These are phyloP conservation scores for Andrena fulva DNA, from an alignment of 2,888 invertebrate species.

Conservation along the genomic window DNA sequence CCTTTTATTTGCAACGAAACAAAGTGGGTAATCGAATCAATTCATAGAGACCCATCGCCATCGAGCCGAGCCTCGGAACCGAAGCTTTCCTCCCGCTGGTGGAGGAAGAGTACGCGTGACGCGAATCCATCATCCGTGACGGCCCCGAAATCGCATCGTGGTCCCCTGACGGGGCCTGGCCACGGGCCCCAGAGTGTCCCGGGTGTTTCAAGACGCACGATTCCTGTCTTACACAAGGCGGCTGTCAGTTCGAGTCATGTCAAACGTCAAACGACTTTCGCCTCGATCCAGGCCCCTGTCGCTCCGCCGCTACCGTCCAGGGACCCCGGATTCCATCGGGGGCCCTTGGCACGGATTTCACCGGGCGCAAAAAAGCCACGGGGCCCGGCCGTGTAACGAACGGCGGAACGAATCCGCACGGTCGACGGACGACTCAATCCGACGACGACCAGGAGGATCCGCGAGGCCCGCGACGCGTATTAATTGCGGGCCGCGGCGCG, in stretches of 20 bases:
- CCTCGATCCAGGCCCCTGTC: constrained; percentile 50
- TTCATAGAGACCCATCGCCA: background rate
- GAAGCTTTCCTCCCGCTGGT: background rate
- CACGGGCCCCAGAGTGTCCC: constrained; percentile 48
- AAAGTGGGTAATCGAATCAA: background rate
- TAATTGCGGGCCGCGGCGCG: constrained; percentile 47
- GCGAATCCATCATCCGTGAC: constrained; percentile 62
- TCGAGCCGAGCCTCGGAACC: background rate
- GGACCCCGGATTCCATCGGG: constrained; percentile 48
- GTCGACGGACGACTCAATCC: constrained; percentile 62
- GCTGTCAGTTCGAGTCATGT: constrained; percentile 77
- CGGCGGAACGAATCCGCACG: constrained; percentile 52
- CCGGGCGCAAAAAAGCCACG: constrained; percentile 38
- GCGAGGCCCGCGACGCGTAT: constrained; percentile 48
- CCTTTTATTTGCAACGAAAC: background rate
- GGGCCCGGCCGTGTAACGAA: constrained; percentile 36
- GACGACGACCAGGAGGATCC: constrained; percentile 34
- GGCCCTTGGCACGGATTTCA: constrained; percentile 55
- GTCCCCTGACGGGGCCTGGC: constrained; percentile 26
- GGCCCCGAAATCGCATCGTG: constrained; percentile 50
- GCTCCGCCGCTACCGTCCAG: constrained; percentile 35
- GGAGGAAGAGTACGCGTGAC: constrained; percentile 47
- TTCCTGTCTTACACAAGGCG: constrained; percentile 73
- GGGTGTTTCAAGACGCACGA: constrained; percentile 63
- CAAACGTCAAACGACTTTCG: constrained; percentile 72